Percentiles rank a stretch among this genome's conserved stretches.
Evolutionary conservation across 2,113 vertebrate genomes (phyloP).

Genomic region (Tricholaema leucomelas): DNA sequence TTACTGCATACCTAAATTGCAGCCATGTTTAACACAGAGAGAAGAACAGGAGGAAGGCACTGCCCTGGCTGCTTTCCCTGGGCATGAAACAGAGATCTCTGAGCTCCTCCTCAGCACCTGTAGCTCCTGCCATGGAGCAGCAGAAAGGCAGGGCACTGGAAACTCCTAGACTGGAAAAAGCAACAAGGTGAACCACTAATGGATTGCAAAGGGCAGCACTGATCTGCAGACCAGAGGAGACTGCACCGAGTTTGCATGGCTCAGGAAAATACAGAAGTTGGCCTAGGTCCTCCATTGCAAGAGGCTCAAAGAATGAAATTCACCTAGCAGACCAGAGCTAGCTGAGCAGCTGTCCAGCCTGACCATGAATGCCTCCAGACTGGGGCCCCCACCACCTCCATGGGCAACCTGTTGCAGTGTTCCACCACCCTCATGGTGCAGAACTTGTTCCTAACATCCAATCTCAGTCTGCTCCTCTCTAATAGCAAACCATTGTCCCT

Average conservation of each 20-base stretch:
- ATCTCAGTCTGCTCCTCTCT: no score
- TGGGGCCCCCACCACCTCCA: no score
- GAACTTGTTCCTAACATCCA: no score
- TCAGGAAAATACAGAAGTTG: background rate
- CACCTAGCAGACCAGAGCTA: background rate
- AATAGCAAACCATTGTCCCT: no score
- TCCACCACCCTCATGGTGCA: no score
- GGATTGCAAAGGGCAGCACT: background rate
- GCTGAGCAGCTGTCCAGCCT: no score
- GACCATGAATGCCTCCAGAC: no score
- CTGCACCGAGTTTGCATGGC: background rate
- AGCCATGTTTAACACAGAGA: background rate
- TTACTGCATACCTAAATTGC: background rate
- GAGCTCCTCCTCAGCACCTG: background rate
- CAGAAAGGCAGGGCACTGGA: background rate
- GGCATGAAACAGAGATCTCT: background rate
- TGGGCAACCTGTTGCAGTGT: no score
- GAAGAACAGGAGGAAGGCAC: background rate
- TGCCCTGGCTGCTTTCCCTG: background rate
- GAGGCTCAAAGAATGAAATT: background rate
- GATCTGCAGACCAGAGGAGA: background rate
- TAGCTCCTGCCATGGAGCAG: background rate
- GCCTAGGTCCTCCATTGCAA: background rate
- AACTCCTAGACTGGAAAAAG: background rate
- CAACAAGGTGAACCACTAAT: background rate